phyloP scores from a whole-genome alignment of 2,113 vertebrate species.

The Brachypteracias leptosomus region DNA sequence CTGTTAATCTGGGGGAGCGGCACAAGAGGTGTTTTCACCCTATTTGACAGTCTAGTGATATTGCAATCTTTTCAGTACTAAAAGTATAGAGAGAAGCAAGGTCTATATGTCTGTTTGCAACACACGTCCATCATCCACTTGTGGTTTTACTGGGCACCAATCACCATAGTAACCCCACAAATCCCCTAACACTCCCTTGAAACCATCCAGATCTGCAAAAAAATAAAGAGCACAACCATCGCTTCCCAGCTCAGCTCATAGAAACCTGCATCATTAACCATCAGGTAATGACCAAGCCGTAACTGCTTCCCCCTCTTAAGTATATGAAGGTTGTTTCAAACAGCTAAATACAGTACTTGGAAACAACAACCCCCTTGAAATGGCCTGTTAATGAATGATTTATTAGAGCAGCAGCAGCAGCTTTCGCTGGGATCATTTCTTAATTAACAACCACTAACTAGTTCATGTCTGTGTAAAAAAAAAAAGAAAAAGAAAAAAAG shows the following conservation, averaged over 20 bases:
- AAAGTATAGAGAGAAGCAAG: not conserved
- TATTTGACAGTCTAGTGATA: not conserved
- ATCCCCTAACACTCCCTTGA: not conserved
- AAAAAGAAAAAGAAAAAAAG: not conserved
- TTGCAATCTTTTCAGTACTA: not conserved
- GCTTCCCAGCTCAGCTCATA: not conserved
- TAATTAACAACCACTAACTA: slow-evolving; percentile 73
- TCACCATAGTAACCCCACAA: slow-evolving; percentile 18
- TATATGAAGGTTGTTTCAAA: not conserved
- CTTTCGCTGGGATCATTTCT: slow-evolving; percentile 63
- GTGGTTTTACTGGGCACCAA: not conserved
- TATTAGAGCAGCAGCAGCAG: slow-evolving; percentile 37
- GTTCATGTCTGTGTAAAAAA: not conserved
- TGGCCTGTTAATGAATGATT: slow-evolving; percentile 74
- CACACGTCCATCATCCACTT: not conserved
- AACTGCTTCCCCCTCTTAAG: not conserved
- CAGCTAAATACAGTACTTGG: slow-evolving; percentile 1
- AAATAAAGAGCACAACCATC: not conserved
- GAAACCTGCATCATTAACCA: slow-evolving; percentile 43
- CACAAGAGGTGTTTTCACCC: not conserved
- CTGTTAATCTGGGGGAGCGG: not conserved
- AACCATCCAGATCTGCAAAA: not conserved
- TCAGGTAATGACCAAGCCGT: slow-evolving; percentile 22
- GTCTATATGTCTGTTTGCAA: not conserved
- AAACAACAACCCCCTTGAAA: slow-evolving; percentile 43